Conservation (phyloP, 1,140 invertebrate genomes). For the Pseudobourletiella spinata region DNA sequence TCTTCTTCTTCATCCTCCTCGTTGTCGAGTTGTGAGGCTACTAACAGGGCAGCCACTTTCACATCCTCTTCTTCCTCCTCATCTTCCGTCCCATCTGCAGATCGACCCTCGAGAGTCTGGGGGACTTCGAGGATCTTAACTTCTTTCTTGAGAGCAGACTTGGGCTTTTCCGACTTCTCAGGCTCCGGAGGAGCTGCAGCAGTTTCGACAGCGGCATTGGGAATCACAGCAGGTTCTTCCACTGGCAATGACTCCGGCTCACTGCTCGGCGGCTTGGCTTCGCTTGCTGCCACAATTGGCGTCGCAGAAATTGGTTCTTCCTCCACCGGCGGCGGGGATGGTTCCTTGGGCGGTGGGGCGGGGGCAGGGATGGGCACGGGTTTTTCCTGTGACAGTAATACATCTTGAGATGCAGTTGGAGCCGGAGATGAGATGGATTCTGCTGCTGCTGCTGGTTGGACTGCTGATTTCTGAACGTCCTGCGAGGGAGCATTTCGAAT, state of each 20-base stretch:
- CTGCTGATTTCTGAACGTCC: too few species aligned
- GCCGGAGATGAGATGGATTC: too few species aligned
- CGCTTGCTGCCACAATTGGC: background rate
- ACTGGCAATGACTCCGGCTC: too few species aligned
- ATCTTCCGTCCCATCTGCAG: constrained; percentile 10
- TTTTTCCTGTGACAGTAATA: too few species aligned
- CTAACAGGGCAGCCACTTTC: constrained; percentile 22
- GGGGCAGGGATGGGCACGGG: too few species aligned
- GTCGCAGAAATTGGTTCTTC: background rate
- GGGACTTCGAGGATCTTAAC: constrained; percentile 7
- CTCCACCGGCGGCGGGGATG: background rate
- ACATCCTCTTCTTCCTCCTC: constrained; percentile 18
- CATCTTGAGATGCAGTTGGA: too few species aligned
- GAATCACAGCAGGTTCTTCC: too few species aligned
- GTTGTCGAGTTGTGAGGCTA: background rate
- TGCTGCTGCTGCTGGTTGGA: too few species aligned
- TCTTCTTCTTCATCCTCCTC: constrained; percentile 30
- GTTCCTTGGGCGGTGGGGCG: too few species aligned
- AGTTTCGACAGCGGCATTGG: too few species aligned
- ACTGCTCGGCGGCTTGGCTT: too few species aligned
- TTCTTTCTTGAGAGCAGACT: background rate
- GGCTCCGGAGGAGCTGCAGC: background rate
- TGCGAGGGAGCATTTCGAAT: too few species aligned
- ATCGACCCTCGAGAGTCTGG: background rate
- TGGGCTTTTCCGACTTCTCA: background rate